A percentile compares a stretch with the other conserved stretches of the same genome.
Evolutionary conservation across 2,797 vertebrate species (phyloP).

Genomic region (Pantherophis alleghaniensis): DNA sequence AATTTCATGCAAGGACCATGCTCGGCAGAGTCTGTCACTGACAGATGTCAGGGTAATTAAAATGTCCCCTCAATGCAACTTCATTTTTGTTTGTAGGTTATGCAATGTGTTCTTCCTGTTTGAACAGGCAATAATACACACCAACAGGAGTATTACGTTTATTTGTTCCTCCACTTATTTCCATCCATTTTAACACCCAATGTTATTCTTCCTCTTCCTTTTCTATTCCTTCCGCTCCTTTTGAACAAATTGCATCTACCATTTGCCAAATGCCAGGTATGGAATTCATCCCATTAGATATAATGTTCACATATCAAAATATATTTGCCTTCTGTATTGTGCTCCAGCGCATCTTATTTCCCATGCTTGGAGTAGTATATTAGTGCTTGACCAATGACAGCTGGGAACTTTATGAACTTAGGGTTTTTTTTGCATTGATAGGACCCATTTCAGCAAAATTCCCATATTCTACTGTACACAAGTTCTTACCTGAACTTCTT

Average conservation of each 20-base stretch:
- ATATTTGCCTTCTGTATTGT: not conserved
- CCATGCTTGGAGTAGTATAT: not conserved
- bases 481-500: not conserved
- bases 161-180: not conserved
- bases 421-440: not conserved
- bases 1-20: not conserved
- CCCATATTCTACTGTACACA: not conserved
- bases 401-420: not conserved
- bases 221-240: not conserved
- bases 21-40: not conserved
- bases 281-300: not conserved
- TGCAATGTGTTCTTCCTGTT: not conserved
- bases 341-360: not conserved
- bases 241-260: not conserved
- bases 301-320: not conserved
- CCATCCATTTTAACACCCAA: not conserved
- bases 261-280: not conserved
- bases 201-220: not conserved
- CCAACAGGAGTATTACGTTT: not conserved
- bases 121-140: not conserved
- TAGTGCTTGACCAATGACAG: not conserved
- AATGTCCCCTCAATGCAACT: not conserved
- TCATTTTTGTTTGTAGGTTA: not conserved
- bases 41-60: not conserved
- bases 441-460: not conserved